Percentiles rank a stretch among this genome's conserved stretches.
Evolutionary conservation across 2,888 invertebrate genomes (phyloP).

Genomic region (Spodoptera littoralis): DNA sequence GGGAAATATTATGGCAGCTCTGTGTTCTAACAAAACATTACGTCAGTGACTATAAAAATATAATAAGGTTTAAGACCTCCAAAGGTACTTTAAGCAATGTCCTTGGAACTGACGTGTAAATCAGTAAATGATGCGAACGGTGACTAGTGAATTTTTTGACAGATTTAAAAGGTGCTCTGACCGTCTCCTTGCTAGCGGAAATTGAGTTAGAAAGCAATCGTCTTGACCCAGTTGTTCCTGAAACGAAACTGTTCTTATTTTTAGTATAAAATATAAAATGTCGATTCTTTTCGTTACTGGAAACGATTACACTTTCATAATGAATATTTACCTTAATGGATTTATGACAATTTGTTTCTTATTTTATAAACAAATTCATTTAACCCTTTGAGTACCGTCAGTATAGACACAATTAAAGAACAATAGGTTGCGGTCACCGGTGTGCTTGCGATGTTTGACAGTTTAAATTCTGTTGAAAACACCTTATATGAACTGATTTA

Average conservation of each 20-base stretch:
- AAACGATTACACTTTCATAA: too few relatives aligned
- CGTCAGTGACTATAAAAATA: conserved; percentile 6
- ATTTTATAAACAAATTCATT: too few relatives aligned
- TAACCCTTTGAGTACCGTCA: too few relatives aligned
- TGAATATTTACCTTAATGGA: too few relatives aligned
- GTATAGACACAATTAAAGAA: too few relatives aligned
- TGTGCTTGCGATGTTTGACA: too few relatives aligned
- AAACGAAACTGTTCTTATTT: background rate
- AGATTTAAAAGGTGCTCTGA: background rate
- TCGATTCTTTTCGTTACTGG: background rate
- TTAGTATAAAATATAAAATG: background rate
- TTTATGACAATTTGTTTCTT: too few relatives aligned
- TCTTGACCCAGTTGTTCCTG: conserved; percentile 11
- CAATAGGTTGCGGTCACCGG: too few relatives aligned
- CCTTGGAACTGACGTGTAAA: background rate
- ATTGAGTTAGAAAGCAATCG: conserved; percentile 19
- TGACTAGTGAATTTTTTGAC: background rate
- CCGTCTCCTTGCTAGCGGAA: background rate
- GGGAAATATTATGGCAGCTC: conserved; percentile 49
- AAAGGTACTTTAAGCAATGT: background rate
- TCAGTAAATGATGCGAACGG: background rate
- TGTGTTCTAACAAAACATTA: conserved; percentile 17
- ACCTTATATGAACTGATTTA: too few relatives aligned
- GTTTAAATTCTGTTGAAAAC: too few relatives aligned
- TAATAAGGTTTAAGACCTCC: conserved; percentile 7